Evolutionary conservation across 1,140 invertebrate species (phyloP), one percentile per base, ranked within the genome.

Genomic region (Druon quercuslanigerum): DNA sequence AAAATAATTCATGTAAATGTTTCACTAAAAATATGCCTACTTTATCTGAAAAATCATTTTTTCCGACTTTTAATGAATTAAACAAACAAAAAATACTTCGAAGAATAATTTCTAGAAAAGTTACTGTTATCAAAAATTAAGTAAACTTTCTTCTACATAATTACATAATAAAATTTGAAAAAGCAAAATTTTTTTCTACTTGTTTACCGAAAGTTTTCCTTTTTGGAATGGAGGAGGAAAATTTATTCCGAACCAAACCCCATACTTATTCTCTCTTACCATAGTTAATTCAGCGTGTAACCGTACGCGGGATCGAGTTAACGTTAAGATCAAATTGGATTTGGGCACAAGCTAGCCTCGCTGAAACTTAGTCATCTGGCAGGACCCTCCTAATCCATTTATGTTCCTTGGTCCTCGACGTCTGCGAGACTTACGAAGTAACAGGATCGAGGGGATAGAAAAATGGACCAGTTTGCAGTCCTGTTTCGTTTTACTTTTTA

Each of bases 261-360:
- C 25, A 40, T 66, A 66, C 60, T 14, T 66, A 66, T 33, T 16
- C 60, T 66, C 25, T 66, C 14, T 19, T 78, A 50, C 78, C 78
- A 78, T 79, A 82, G 73, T 85, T 88, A 88, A 88, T 88, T 87
- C 83, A 86, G 76, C 85, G 86, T 88, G 83, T 88, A 88, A 88
- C 86, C 82, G 83, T 87, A 86, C 79, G 83, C 83, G 83, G 76
- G 84, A 88, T 88, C 85, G 84, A 88, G 82, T 88, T 88, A 87
- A 87, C 82, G 83, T 87, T 88, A 87, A 88, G 87, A 88, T 87
- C 79, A 88, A 88, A 88, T 88, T 88, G 86, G 82, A 88, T 88
- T 88, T 85, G 72, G 84, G 80, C 78, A 79, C 72, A 77, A 75
- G 78, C 84, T 87, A 85, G 83, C 82, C 85, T 81, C 78, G 50